These are phyloP conservation scores for Myocastor coypus DNA, from an alignment of 2,113 vertebrate species.

Conservation along the genomic window DNA sequence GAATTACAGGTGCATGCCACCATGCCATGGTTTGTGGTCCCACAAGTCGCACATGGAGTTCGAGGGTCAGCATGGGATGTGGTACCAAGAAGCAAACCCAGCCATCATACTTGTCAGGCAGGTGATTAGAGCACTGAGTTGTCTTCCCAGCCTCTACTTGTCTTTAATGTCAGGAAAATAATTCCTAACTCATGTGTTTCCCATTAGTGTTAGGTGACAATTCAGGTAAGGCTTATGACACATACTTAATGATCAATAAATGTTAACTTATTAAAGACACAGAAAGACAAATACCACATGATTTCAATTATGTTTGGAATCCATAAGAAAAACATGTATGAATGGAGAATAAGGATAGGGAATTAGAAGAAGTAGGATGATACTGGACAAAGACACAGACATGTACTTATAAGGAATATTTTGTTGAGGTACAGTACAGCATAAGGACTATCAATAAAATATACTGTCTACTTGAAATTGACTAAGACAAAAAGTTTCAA, in stretches of 20 bases:
- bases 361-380: background rate
- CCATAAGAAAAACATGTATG: background rate
- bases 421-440: background rate
- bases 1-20: no score
- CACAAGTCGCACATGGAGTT: no score
- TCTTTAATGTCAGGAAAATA: background rate
- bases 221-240: background rate
- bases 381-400: background rate
- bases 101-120: no score
- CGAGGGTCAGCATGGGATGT: no score
- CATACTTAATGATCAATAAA: background rate
- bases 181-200: constrained; percentile 2
- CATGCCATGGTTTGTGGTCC: no score
- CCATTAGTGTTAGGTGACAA: background rate
- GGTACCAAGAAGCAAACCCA: no score
- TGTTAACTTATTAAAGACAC: background rate
- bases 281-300: background rate
- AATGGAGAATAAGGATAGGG: background rate
- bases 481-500: background rate
- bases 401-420: background rate
- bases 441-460: background rate
- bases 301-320: background rate
- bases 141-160: no score
- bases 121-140: no score
- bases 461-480: background rate